Base-by-base conservation (phyloP, 2,797 vertebrate genomes). In the Serranus cabrilla region DNA sequence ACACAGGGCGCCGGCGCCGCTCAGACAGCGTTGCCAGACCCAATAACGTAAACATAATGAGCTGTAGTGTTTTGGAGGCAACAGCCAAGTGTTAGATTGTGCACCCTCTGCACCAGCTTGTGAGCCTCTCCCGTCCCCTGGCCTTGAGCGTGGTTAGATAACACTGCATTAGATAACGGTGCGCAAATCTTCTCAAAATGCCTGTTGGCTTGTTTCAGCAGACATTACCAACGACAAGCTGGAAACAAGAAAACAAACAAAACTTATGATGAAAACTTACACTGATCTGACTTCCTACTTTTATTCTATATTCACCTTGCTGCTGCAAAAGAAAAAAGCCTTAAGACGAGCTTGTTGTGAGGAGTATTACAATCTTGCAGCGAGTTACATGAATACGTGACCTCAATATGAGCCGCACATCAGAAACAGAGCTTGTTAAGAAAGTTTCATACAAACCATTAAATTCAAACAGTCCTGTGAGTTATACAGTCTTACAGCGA, bases 61-160 rank as follows among this genome's bases (percentile, higher is more conserved):
- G 83, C 72, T 71, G 75, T 23, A 64, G 70, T 61, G 78, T 87
- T 34, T 86, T 47, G 60, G 52, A 78, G 71, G 68, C 76, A 65
- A 52, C 74, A 71, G 78, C 64, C 66, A 69, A 79, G 82, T 73
- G 88, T 85, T 49, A 45, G 61, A 78, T 72, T 52, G 47, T 76
- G 66, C 77, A 77, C 77, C 78, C 74, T 61, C 45, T 62, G 7
- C 76, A 88, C 78, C 85, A 62, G 89, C 84, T 74, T 23, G 61
- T 21, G 66, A 85, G 71, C 50, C 56, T 49, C 76, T 79, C 61
- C 65, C 39, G 3, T 54, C 80, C 51, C 45, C 49, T 39, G 76
- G 85, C 87, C 89, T 67, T 50, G 47, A 89, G 89, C 74, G 1
- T 3, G 81, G 72, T 93, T 89, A 87, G 85, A 86, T 91, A 90